A percentile compares a stretch with the other conserved stretches of the same genome.
These are phyloP conservation scores for Littorina saxatilis DNA, from an alignment of 1,140 invertebrate genomes.

Conservation along the genomic window DNA sequence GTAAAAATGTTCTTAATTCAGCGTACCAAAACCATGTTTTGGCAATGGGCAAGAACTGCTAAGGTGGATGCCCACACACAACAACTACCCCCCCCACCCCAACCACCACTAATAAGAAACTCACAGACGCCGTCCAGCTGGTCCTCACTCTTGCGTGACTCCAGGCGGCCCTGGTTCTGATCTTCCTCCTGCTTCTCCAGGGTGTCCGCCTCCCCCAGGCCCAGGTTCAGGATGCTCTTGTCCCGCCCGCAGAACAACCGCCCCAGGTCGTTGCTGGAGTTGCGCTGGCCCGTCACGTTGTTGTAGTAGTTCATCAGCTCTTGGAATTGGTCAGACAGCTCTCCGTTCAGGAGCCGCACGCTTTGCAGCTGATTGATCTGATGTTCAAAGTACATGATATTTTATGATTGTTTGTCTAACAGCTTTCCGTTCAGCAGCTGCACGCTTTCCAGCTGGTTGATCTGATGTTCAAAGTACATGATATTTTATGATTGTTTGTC, in stretches of 20 bases:
- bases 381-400: no score
- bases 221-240: not conserved
- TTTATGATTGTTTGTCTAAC: no score
- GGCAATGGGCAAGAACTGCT: no score
- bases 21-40: no score
- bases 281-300: constrained; percentile 13
- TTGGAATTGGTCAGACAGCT: not conserved
- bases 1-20: no score
- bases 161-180: not conserved
- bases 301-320: not conserved
- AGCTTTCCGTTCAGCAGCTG: constrained; percentile 18
- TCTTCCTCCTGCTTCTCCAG: not conserved
- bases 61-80: no score
- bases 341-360: constrained; percentile 15
- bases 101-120: no score
- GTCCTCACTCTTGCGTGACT: not conserved
- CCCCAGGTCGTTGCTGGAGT: constrained; percentile 2
- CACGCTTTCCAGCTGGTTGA: constrained; percentile 32
- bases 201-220: not conserved
- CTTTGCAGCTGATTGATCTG: constrained; percentile 27
- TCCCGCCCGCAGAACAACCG: constrained; percentile 29
- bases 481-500: no score
- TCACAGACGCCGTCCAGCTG: constrained; percentile 41
- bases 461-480: no score
- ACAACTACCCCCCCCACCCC: no score